phyloP scores from a whole-genome alignment of 2,113 vertebrate genomes.

The Triplophysa rosa region DNA sequence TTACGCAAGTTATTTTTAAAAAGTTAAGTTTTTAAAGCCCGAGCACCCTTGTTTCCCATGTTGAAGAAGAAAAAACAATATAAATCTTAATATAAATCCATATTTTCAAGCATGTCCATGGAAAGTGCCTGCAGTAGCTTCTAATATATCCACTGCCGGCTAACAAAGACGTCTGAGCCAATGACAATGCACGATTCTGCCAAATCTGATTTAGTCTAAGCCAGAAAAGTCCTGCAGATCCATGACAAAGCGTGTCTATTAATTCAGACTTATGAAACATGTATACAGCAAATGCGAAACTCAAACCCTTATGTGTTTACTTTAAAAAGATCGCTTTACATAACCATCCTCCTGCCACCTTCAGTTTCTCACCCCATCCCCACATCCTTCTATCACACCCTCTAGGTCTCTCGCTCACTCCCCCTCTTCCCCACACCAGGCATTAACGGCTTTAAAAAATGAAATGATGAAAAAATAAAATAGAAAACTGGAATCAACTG shows the following conservation, averaged over 20 bases:
- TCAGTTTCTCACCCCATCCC: conserved; percentile 41
- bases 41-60: too few relatives aligned
- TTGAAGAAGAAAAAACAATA: too few relatives aligned
- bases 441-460: conserved; percentile 44
- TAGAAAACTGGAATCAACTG: conserved; percentile 57
- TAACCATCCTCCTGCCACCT: conserved; percentile 56
- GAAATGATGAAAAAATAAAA: conserved; percentile 54
- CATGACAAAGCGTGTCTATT: background rate
- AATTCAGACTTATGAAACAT: conserved; percentile 9
- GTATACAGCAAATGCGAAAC: background rate
- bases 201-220: conserved; percentile 5
- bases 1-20: too few relatives aligned
- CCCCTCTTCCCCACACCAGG: conserved; percentile 30
- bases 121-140: background rate
- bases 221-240: conserved; percentile 12
- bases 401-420: conserved; percentile 29
- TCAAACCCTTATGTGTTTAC: background rate
- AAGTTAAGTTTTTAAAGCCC: too few relatives aligned
- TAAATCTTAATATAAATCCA: too few relatives aligned
- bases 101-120: too few relatives aligned
- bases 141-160: conserved; percentile 21
- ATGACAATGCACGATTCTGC: conserved; percentile 18
- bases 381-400: conserved; percentile 24
- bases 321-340: conserved; percentile 40
- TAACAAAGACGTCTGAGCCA: conserved; percentile 19